Base-by-base conservation (phyloP, 1,140 invertebrate species). In the Cyrtorhinus lividipennis region DNA sequence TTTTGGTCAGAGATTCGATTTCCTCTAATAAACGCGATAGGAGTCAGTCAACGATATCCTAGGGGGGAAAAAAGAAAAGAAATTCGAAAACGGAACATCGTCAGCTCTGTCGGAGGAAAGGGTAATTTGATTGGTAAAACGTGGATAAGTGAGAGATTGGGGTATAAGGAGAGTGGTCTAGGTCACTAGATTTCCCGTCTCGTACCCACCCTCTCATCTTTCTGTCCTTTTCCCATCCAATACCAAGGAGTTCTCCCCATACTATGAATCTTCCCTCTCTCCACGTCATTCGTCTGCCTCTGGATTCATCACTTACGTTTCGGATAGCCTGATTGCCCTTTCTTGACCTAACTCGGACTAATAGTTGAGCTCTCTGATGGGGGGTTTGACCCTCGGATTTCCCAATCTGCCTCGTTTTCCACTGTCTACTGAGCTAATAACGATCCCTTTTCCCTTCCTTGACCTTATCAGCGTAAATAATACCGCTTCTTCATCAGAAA, bases 331-430 rank as follows among this genome's bases (percentile, higher is more conserved):
- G 48, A 8, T 20, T 53, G 8, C 48, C 18, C 20, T 53, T 53
- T 53, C 48, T 20, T 53, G 48, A 53, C 48, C 48, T 53, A 53
- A 53, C 48, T 53, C 48, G 48, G 48, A 53, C 48, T 53, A 53
- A 53, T 53, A 53, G 48, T 53, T 53, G 48, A 20, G 48, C 8
- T 10, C 30, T 53, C 48, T 53, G 48, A 53, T 53, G 48, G 20
- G 48, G n/a, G 20, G 48, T 20, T 53, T 22, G 48, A 53, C 48
- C 48, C 20, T n/a, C n/a, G n/a, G n/a, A n/a, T n/a, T n/a, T n/a
- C n/a, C n/a, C n/a, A 10, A 53, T 15, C 20, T 53, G 10, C 48
- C 48, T 22, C 48, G 48, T 22, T 13, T 22, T 20, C 48, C 20
- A 8, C 30, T 5, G 15, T 38, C 15, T 53, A 5, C 18, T 38